Base-by-base conservation (phyloP, 1,140 invertebrate genomes). In the Drosophila parvula region DNA sequence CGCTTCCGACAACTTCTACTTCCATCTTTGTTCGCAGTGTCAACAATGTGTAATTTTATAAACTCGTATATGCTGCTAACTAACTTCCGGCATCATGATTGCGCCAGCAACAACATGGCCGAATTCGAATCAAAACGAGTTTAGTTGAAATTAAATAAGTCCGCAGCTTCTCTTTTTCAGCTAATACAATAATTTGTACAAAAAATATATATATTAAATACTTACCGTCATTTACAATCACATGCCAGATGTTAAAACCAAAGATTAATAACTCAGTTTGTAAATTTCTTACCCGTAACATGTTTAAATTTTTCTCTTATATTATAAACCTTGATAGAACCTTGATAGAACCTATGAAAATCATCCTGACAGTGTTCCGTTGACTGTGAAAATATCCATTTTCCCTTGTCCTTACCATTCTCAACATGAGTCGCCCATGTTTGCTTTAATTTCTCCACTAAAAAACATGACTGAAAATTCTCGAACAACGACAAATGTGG, bases 11-110 rank as follows among this genome's bases (percentile, higher is more conserved):
- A 22, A 74, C 73, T 64, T 74, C 45, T 55, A 64, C 60, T 45
- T 18, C 32, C 43, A 16, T 56, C 61, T 74, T 74, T 48, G 60
- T 41, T 65, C 70, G 70, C 50, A 50, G 51, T 44, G 60, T 75
- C 73, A 75, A 75, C 70, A 75, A 57, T 75, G 69, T 64, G 73
- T 74, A 64, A 75, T 74, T 75, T 74, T 51, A 75, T 65, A 73
- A 74, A 74, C 71, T 63, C 22, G 43, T 38, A 65, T 74, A 65
- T 74, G 69, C 32, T 50, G 70, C 69, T 75, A 75, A 75, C 73
- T 75, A 75, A 75, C 73, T 65, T 75, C 70, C 70, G 51, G 59
- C 32, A 36, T 65, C 59, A 75, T 58, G 60, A 74, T 75, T 75
- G 73, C 70, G 32, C 34, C 62, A 47, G 40, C 69, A 47, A 44